These are phyloP conservation scores for Reticulitermes lucifugus DNA, from an alignment of 2,888 invertebrate species.

Conservation along the genomic window DNA sequence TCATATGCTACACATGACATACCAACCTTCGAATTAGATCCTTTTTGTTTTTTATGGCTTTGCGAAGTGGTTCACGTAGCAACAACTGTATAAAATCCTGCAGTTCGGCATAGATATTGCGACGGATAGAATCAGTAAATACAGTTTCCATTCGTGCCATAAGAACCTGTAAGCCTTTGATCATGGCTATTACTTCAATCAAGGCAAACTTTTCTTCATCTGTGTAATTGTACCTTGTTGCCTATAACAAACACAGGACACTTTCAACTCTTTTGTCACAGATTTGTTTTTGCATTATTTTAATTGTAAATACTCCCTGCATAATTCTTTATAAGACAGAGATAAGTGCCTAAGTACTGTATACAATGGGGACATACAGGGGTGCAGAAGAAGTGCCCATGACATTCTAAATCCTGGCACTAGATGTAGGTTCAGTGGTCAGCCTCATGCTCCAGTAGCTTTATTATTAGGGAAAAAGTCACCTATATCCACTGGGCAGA, in stretches of 20 bases:
- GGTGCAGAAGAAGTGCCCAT: too few relatives aligned
- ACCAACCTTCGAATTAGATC: conserved; percentile 86
- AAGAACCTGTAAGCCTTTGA: conserved; percentile 95
- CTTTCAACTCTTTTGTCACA: background rate
- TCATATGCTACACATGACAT: too few relatives aligned
- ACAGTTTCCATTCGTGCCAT: conserved; percentile 98
- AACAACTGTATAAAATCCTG: conserved; percentile 95
- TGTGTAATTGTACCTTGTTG: conserved; percentile 97
- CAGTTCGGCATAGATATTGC: conserved; percentile 94
- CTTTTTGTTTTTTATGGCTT: conserved; percentile 97
- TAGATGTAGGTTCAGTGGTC: too few relatives aligned
- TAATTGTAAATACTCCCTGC: background rate
- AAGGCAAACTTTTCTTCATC: conserved; percentile 97
- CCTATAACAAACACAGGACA: conserved; percentile 65
- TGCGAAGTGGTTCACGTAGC: conserved; percentile 91
- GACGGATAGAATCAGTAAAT: conserved; percentile 88
- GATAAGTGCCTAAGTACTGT: too few relatives aligned
- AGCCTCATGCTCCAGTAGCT: too few relatives aligned
- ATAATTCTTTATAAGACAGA: background rate
- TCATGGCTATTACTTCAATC: conserved; percentile 99
- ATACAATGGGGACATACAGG: too few relatives aligned
- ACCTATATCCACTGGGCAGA: too few relatives aligned
- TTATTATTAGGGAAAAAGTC: too few relatives aligned
- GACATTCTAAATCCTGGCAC: too few relatives aligned
- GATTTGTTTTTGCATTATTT: background rate